phyloP scores from a whole-genome alignment of 2,888 invertebrate genomes.

The Protula sp. region DNA sequence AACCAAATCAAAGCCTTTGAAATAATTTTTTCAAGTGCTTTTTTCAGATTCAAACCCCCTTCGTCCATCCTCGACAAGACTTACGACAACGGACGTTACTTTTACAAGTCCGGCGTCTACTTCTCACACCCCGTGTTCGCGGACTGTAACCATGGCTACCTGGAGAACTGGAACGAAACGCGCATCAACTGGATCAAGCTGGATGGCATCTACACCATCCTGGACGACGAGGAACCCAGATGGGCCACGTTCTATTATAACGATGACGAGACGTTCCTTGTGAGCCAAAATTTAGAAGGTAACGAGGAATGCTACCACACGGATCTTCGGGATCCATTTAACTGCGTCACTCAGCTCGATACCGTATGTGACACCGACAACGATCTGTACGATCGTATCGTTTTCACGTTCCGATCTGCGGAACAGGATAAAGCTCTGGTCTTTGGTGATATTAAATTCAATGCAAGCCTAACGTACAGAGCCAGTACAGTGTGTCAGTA shows the following conservation, averaged over 20 bases:
- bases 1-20: too few relatives aligned
- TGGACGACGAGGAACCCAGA: neutral
- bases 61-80: slow-evolving; percentile 29
- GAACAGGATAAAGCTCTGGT: slow-evolving; percentile 11
- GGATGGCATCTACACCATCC: neutral
- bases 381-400: neutral
- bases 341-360: neutral
- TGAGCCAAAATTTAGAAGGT: too few relatives aligned
- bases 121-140: slow-evolving; percentile 30
- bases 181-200: slow-evolving; percentile 5
- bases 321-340: neutral
- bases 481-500: neutral
- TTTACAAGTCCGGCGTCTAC: slow-evolving; percentile 34
- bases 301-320: neutral
- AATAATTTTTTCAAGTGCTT: too few relatives aligned
- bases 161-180: neutral
- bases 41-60: slow-evolving; percentile 32
- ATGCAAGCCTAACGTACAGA: slow-evolving; percentile 17
- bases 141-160: neutral
- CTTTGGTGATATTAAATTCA: slow-evolving; percentile 39
- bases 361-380: too few relatives aligned
- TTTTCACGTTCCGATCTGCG: neutral
- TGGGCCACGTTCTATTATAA: neutral
- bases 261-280: neutral
- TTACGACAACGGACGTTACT: slow-evolving; percentile 36